Evolutionary conservation across 2,888 invertebrate species (phyloP), one percentile per base, ranked within the genome.

Genomic region (Hirudinaria manillensis): DNA sequence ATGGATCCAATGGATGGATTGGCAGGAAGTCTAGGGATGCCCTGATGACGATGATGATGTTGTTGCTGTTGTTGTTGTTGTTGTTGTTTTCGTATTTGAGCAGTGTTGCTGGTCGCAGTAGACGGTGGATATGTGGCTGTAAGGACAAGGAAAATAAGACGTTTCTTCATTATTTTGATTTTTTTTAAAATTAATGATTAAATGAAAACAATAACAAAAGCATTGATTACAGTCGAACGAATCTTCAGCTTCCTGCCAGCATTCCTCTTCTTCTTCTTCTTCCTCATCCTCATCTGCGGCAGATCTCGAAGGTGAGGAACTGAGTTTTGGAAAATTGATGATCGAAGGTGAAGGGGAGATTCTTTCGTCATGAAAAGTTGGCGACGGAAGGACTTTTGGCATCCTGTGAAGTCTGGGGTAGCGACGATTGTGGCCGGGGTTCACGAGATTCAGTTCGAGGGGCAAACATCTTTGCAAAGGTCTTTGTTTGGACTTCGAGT

Each of bases 251-350:
- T 65, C 72, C 32, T 51, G 53, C 72, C 72, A 72, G 3, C 6
- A 24, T 3, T 73, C 61, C 3, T 72, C 72, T 19, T 56, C 65
- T 6, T 45, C 45, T 1, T 45, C n/a, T n/a, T n/a, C n/a, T 4
- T 72, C 55, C 3, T 72, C 73, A 1, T 56, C 65, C 7, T 68
- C 68, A 13, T 68, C 36, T 38, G 21, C 24, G 34, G 56, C 24
- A 34, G 32, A 29, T 27, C 56, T 73, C 83, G 95, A 94, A 81
- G 96, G 96, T 85, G 95, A 95, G 83, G 93, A 91, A 88, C 93
- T 94, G 86, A 95, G 89, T 88, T 93, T 93, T 82, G 94, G 93
- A 87, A 95, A 94, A 87, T 94, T 94, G 84, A 93, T 87, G 78
- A 83, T 84, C 66, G 83, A 83, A 19, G 85, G 84, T 36, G 85